Evolutionary conservation across 2,888 invertebrate genomes (phyloP).

Genomic region (Caenorhabditis plicata): DNA sequence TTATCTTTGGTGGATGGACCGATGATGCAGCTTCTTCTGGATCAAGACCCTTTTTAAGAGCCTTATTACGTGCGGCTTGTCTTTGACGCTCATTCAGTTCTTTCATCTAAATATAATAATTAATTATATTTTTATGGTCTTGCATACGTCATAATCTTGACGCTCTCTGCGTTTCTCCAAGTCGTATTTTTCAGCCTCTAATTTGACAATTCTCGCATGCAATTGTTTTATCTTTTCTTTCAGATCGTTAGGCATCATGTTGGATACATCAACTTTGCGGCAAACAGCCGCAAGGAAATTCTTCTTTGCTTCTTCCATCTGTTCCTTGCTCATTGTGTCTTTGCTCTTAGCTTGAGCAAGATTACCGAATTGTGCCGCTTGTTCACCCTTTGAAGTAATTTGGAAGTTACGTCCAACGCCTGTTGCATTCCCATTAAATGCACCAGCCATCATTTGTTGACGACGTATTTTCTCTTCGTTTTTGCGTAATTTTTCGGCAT

Average conservation of each 20-base stretch:
- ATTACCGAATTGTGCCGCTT: conserved; percentile 52
- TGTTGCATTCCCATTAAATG: conserved; percentile 53
- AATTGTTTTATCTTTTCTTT: conserved; percentile 64
- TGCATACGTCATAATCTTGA: conserved; percentile 64
- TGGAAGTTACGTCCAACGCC: conserved; percentile 60
- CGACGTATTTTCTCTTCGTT: conserved; percentile 66
- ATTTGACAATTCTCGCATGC: conserved; percentile 62
- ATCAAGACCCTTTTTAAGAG: conserved; percentile 64
- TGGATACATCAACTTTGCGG: conserved; percentile 57
- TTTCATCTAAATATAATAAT: conserved; percentile 50
- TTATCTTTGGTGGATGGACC: conserved; percentile 69
- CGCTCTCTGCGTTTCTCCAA: conserved; percentile 65
- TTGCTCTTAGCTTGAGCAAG: conserved; percentile 38
- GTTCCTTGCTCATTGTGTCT: conserved; percentile 47
- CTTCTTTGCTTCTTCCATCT: conserved; percentile 60
- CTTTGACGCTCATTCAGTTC: conserved; percentile 64
- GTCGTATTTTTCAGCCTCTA: conserved; percentile 66
- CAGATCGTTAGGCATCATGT: conserved; percentile 63
- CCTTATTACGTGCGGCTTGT: conserved; percentile 64
- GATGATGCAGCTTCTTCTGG: conserved; percentile 60
- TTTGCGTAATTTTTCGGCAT: conserved; percentile 63
- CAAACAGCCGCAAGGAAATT: conserved; percentile 60
- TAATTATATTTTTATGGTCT: background rate
- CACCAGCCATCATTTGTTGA: conserved; percentile 65
- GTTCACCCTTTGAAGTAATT: conserved; percentile 49